Evolutionary conservation across 37 sponge, comb jelly and placozoan genomes (phyloP).

Genomic region (Beroe forskalii): DNA sequence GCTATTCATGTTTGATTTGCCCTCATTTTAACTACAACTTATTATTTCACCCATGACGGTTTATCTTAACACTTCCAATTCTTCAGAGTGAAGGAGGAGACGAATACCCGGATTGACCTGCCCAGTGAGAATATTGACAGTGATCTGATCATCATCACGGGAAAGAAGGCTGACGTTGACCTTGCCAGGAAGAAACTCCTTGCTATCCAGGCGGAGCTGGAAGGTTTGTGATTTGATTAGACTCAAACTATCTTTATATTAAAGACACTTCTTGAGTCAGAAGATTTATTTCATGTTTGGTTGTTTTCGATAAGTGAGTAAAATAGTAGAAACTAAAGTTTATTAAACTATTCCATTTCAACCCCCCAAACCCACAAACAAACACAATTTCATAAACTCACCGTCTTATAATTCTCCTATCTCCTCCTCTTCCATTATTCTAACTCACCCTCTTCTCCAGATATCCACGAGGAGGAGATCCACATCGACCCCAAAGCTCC

Average conservation of each 20-base stretch:
- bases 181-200: conserved; percentile 74
- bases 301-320: no score
- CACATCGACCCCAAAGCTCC: conserved; percentile 78
- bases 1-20: no score
- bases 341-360: no score
- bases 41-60: neutral
- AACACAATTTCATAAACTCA: no score
- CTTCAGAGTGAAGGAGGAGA: conserved; percentile 79
- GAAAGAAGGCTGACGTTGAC: conserved; percentile 81
- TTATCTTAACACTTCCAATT: no score
- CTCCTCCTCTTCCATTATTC: conserved; percentile 4
- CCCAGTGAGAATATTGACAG: conserved; percentile 80
- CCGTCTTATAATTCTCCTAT: no score
- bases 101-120: conserved; percentile 79
- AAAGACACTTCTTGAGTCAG: no score
- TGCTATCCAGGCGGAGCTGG: conserved; percentile 85
- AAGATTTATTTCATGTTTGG: no score
- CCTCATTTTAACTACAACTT: no score
- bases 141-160: conserved; percentile 82
- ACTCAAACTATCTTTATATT: no score
- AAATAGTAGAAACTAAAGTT: no score
- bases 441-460: conserved; percentile 66
- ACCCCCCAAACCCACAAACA: no score
- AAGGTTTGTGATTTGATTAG: conserved; percentile 46
- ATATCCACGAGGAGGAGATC: conserved; percentile 70